These are phyloP conservation scores for Saccostrea cuccullata DNA, from an alignment of 1,140 invertebrate genomes.

Conservation along the genomic window DNA sequence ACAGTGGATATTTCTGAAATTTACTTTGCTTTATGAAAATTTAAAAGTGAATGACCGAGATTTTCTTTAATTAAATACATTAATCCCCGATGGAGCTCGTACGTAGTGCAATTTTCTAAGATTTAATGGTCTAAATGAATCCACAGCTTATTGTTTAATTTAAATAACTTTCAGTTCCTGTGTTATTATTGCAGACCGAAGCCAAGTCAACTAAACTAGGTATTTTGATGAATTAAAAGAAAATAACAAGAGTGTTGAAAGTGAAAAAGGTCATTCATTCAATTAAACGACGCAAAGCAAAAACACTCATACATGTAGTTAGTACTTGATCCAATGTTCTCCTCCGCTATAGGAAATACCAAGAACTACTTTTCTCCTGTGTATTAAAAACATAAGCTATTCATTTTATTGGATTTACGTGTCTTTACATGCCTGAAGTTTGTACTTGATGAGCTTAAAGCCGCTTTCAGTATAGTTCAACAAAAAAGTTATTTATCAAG, in stretches of 20 bases:
- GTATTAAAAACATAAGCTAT: too few species aligned
- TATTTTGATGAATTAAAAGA: too few species aligned
- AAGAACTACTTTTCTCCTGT: too few species aligned
- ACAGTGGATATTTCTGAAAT: neutral
- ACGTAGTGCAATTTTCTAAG: conserved; percentile 4
- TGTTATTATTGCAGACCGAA: too few species aligned
- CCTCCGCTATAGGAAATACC: too few species aligned
- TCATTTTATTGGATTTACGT: too few species aligned
- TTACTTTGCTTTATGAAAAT: neutral
- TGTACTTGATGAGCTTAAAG: neutral
- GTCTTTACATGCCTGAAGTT: neutral
- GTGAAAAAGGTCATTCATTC: too few species aligned
- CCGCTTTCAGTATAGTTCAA: neutral
- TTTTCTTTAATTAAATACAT: neutral
- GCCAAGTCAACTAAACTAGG: too few species aligned
- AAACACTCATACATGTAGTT: too few species aligned
- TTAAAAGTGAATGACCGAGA: conserved; percentile 12
- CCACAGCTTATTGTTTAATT: neutral
- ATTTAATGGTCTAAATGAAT: neutral
- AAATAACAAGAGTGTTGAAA: too few species aligned
- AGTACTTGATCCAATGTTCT: too few species aligned
- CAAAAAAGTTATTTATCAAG: neutral
- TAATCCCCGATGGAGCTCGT: neutral
- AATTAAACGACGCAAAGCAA: too few species aligned
- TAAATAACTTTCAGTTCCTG: neutral